These are phyloP conservation scores for Vimba vimba DNA, from an alignment of 2,113 vertebrate genomes.

Conservation along the genomic window DNA sequence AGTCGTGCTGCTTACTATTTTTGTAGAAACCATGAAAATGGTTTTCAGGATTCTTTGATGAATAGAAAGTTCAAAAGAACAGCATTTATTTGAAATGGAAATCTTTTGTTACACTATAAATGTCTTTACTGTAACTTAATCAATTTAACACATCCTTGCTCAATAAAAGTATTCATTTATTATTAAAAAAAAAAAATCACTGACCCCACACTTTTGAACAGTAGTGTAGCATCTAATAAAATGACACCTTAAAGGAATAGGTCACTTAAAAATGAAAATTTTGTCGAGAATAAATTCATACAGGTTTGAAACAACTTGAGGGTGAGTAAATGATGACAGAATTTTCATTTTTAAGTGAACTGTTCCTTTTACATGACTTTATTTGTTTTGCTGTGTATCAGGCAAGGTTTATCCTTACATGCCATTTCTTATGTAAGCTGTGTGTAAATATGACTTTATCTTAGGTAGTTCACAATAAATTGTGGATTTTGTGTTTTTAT, in stretches of 20 bases:
- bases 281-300: too few species aligned
- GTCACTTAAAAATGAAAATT: too few species aligned
- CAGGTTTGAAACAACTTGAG: too few species aligned
- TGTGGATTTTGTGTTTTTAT: constrained; percentile 44
- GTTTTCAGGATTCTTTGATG: neutral
- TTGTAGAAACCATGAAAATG: too few species aligned
- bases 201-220: neutral
- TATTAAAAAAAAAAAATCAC: too few species aligned
- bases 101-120: neutral
- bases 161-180: neutral
- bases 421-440: neutral
- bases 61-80: neutral
- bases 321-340: too few species aligned
- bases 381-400: neutral
- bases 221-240: neutral
- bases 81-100: neutral
- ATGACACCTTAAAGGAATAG: neutral
- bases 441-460: neutral
- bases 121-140: neutral
- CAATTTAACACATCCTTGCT: neutral
- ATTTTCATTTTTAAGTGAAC: too few species aligned
- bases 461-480: constrained; percentile 14
- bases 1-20: too few species aligned
- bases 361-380: too few species aligned
- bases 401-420: neutral